Conservation (phyloP, 2,888 invertebrate genomes). For the Caenorhabditis sp. region DNA sequence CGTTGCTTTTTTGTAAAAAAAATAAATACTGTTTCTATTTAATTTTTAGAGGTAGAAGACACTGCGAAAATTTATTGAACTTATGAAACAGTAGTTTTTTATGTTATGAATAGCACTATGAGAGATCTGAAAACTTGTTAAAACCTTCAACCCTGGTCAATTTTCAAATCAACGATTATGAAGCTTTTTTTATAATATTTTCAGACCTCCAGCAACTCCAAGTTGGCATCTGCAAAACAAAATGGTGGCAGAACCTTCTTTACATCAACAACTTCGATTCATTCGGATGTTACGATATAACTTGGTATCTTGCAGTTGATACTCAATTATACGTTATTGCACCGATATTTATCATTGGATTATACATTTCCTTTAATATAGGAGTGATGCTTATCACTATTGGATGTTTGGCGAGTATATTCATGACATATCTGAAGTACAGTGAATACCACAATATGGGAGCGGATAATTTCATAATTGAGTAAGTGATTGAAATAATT, state of each 20-base stretch:
- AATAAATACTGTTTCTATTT: too few species aligned
- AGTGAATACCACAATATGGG: conserved; percentile 14
- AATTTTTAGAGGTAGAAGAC: too few species aligned
- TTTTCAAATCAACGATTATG: too few species aligned
- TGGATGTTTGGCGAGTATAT: conserved; percentile 35
- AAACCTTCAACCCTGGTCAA: too few species aligned
- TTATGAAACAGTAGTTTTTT: too few species aligned
- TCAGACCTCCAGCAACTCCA: conserved; percentile 12
- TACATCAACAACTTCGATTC: conserved; percentile 50
- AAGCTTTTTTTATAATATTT: too few species aligned
- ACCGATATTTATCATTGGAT: conserved; percentile 30
- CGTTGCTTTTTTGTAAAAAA: too few species aligned
- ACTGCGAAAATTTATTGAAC: too few species aligned
- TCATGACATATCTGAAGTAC: conserved; percentile 26
- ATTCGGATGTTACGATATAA: conserved; percentile 32
- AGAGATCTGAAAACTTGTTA: too few species aligned
- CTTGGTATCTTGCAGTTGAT: conserved; percentile 46
- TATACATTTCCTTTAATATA: conserved; percentile 20
- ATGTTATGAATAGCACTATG: too few species aligned
- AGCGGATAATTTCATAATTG: conserved; percentile 33
- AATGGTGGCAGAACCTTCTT: conserved; percentile 47
- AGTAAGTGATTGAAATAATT: too few species aligned
- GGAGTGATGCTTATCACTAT: conserved; percentile 6
- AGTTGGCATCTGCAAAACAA: conserved; percentile 21
- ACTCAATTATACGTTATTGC: conserved; percentile 34